phyloP scores from a whole-genome alignment of 2,113 vertebrate genomes.

The Oncorhynchus gorbuscha region DNA sequence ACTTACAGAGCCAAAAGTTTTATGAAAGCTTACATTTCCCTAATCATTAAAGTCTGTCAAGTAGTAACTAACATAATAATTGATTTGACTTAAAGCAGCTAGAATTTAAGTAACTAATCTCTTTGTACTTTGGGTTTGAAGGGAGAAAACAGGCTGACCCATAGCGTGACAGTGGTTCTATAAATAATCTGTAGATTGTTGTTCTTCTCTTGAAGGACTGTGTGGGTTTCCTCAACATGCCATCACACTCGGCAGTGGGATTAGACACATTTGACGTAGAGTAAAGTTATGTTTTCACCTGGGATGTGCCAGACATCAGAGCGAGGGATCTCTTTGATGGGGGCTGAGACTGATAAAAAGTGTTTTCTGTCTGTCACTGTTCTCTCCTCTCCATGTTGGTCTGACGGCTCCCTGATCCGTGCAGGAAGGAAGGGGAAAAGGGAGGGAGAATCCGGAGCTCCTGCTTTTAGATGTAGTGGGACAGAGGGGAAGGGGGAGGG shows the following conservation, averaged over 20 bases:
- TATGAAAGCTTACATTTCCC: conserved; percentile 21
- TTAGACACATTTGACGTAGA: conserved; percentile 49
- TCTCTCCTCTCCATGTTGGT: conserved; percentile 37
- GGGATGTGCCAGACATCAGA: conserved; percentile 57
- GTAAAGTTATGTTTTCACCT: conserved; percentile 21
- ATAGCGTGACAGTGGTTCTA: conserved; percentile 50
- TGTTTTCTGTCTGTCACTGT: conserved; percentile 57
- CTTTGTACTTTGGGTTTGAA: conserved; percentile 42
- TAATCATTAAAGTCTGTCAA: conserved; percentile 44
- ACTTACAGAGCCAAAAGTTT: too few relatives aligned
- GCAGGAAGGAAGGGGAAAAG: neutral
- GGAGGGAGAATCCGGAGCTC: neutral
- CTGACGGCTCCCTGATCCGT: neutral
- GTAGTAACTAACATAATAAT: conserved; percentile 37
- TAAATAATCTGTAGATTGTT: conserved; percentile 19
- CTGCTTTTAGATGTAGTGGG: neutral
- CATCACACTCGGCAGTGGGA: conserved; percentile 36
- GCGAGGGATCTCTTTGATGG: conserved; percentile 43
- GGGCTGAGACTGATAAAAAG: conserved; percentile 42
- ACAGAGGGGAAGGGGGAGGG: neutral
- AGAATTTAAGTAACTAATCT: conserved; percentile 34
- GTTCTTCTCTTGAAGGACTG: neutral
- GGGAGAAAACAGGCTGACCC: conserved; percentile 21
- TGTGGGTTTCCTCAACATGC: conserved; percentile 28
- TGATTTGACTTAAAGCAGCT: conserved; percentile 27